phyloP scores from a whole-genome alignment of 2,797 vertebrate species.

The Salmo trutta region DNA sequence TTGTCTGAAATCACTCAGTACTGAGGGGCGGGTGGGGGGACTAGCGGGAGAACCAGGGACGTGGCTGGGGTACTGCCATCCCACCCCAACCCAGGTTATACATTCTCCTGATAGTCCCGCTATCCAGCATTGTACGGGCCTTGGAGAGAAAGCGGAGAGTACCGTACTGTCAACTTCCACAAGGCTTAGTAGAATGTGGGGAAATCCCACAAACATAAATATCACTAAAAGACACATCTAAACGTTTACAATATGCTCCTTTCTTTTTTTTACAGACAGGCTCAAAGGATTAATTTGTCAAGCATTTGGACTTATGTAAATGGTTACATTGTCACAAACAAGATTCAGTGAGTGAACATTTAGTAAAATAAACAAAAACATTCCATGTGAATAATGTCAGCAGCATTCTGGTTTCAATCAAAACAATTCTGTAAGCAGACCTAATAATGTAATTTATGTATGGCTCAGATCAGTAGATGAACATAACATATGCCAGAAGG shows the following conservation, averaged over 20 bases:
- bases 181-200: slow-evolving; percentile 44
- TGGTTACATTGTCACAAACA: no score
- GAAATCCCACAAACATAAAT: slow-evolving; percentile 40
- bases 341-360: no score
- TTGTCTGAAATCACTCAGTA: slow-evolving; percentile 73
- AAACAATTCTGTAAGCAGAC: no score
- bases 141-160: slow-evolving; percentile 24
- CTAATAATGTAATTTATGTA: no score
- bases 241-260: not conserved
- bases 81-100: slow-evolving; percentile 12
- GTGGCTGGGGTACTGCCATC: slow-evolving; percentile 41
- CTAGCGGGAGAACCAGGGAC: slow-evolving; percentile 7
- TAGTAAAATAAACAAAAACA: no score
- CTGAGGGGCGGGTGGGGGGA: slow-evolving; percentile 23
- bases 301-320: no score
- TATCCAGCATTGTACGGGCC: slow-evolving; percentile 24
- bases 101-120: slow-evolving; percentile 43
- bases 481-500: no score
- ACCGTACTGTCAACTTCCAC: slow-evolving; percentile 52
- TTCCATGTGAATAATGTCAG: no score
- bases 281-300: no score
- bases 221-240: slow-evolving; percentile 35
- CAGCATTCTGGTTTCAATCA: no score
- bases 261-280: no score
- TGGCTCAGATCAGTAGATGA: no score